Base-by-base conservation (phyloP, 2,888 invertebrate genomes). In the Xestia sexstrigata region DNA sequence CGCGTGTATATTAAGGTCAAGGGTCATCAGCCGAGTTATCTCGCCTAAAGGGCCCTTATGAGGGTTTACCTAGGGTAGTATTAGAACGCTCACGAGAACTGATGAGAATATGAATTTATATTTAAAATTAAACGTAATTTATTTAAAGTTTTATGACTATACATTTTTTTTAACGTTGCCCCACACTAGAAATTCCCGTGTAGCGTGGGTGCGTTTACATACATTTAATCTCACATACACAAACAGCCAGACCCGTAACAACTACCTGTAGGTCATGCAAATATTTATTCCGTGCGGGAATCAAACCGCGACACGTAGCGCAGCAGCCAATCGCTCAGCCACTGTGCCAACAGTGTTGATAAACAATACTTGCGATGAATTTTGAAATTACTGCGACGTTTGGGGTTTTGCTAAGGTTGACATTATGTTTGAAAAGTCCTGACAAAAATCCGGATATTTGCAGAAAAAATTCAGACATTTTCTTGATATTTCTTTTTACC, bases 1-100 rank as follows among this genome's bases (percentile, higher is more conserved):
- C 76, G 75, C 75, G 76, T 74, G 70, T 70, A 72, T 81, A 86
- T 85, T 82, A 77, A 80, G 87, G 89, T 89, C 88, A 89, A 88
- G 85, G 82, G 79, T 67, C 74, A 72, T 71, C 47, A 69, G 69
- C 47, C 70, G 63, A 42, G 62, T 60, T 74, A 72, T 52, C 35
- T 69, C 60, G 23, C 52, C 30, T 17, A 63, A 76, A 75, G 67
- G 39, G 74, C 68, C 52, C 66, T 71, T 81, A 47, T 7, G 26
- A 66, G 52, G 39, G 39, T 8, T 74, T 73, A 49, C 71, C 60
- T 71, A 23, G 60, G n/a, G 45, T 70, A 71, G 49, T 52, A 71
- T 52, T 58, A 74, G 55, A n/a, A 63, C 30, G 20, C 58, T 58
- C 30, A 65, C 30, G 47, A 65, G 17, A 65, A 55, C 8, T 49